A percentile compares a stretch with the other conserved stretches of the same genome.
These are phyloP conservation scores for Agraylea sexmaculata DNA, from an alignment of 1,140 invertebrate genomes.

Conservation along the genomic window DNA sequence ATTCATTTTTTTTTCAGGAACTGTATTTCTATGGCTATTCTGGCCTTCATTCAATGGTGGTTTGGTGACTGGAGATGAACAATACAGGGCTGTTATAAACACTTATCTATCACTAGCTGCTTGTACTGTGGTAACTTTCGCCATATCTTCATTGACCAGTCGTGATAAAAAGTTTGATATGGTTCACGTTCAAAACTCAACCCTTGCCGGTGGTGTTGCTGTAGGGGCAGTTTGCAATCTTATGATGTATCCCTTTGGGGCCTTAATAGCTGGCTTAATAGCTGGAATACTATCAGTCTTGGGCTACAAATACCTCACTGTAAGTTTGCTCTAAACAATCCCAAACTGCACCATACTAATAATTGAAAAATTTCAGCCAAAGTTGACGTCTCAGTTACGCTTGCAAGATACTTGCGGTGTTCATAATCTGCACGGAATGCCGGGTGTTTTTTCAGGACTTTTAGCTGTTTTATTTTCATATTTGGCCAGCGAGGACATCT, in stretches of 20 bases:
- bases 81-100: slow-evolving; percentile 82
- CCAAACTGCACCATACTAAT: neutral
- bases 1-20: slow-evolving; percentile 45
- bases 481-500: slow-evolving; percentile 49
- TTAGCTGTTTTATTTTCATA: slow-evolving; percentile 64
- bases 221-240: slow-evolving; percentile 60
- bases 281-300: slow-evolving; percentile 74
- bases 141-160: slow-evolving; percentile 66
- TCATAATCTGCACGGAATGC: slow-evolving; percentile 93
- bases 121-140: slow-evolving; percentile 65
- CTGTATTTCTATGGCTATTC: slow-evolving; percentile 88
- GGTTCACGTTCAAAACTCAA: slow-evolving; percentile 86
- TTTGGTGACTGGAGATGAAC: slow-evolving; percentile 57
- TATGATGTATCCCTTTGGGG: slow-evolving; percentile 76
- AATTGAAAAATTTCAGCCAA: slow-evolving; percentile 46
- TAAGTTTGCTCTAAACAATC: slow-evolving; percentile 35
- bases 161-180: slow-evolving; percentile 75
- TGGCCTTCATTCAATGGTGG: slow-evolving; percentile 95
- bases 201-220: slow-evolving; percentile 69
- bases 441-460: slow-evolving; percentile 74
- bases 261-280: slow-evolving; percentile 67
- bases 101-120: slow-evolving; percentile 80
- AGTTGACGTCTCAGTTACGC: slow-evolving; percentile 51
- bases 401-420: slow-evolving; percentile 92
- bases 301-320: slow-evolving; percentile 77